Conservation (phyloP, 2,797 vertebrate species). For the Platyrinchus mystaceus region DNA sequence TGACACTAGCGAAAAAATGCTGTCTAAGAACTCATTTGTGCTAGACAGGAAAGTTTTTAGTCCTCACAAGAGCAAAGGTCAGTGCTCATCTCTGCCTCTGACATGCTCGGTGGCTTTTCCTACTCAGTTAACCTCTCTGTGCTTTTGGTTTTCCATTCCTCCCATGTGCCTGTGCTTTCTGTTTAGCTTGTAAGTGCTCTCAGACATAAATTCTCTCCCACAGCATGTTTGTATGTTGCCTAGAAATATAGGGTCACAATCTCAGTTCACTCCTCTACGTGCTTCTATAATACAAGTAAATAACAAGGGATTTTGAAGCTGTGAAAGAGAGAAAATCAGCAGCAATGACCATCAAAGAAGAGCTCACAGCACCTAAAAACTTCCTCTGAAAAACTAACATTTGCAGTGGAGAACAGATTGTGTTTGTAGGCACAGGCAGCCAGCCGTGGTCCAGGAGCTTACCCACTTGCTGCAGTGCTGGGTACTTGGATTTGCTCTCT, state of each 20-base stretch:
- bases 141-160: constrained; percentile 21
- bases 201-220: not conserved
- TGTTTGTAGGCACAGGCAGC: not conserved
- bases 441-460: not conserved
- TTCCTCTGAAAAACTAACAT: not conserved
- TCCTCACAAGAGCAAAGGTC: not conserved
- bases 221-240: constrained; percentile 2
- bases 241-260: constrained; percentile 10
- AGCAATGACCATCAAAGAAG: not conserved
- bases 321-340: not conserved
- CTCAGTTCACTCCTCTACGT: not conserved
- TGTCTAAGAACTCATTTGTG: not conserved
- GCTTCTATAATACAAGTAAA: not conserved
- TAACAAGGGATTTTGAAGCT: not conserved
- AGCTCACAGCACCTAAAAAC: not conserved
- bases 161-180: not conserved
- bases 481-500: not conserved
- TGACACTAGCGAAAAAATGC: not conserved
- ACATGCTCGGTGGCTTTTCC: not conserved
- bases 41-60: not conserved
- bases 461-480: not conserved
- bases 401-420: not conserved
- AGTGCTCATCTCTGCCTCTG: constrained; percentile 20
- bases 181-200: not conserved
- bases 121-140: not conserved